Conservation (phyloP, 2,888 invertebrate species). For the Diabrotica balteata region DNA sequence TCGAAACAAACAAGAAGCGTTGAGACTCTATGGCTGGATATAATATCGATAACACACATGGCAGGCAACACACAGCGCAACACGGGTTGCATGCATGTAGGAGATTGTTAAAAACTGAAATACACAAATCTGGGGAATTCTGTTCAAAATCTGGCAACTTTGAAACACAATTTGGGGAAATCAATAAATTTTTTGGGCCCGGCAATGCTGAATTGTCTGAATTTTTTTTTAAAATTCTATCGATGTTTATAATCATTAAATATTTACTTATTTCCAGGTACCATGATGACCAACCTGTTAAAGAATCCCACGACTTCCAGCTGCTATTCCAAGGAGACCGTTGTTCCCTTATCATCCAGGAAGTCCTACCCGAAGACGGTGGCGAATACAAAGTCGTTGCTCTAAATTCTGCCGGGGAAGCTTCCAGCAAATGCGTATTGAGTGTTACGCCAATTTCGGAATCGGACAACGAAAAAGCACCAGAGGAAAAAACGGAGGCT, state of each 20-base stretch:
- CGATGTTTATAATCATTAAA: neutral
- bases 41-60: too few relatives aligned
- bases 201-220: too few relatives aligned
- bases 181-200: too few relatives aligned
- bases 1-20: too few relatives aligned
- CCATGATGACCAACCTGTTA: constrained; percentile 80
- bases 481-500: constrained; percentile 54
- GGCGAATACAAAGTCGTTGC: constrained; percentile 83
- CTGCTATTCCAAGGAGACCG: constrained; percentile 84
- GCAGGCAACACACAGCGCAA: too few relatives aligned
- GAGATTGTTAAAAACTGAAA: too few relatives aligned
- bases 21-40: too few relatives aligned
- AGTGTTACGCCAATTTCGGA: constrained; percentile 59
- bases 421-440: constrained; percentile 74
- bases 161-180: too few relatives aligned
- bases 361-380: constrained; percentile 77
- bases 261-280: constrained; percentile 56
- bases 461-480: constrained; percentile 57
- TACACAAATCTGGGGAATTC: too few relatives aligned
- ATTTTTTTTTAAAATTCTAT: too few relatives aligned
- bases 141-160: too few relatives aligned
- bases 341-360: constrained; percentile 75
- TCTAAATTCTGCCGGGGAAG: constrained; percentile 84
- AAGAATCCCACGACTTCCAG: constrained; percentile 83
- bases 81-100: too few relatives aligned